These are phyloP conservation scores for Zootermopsis nevadensis DNA, from an alignment of 2,888 invertebrate species.

Conservation along the genomic window DNA sequence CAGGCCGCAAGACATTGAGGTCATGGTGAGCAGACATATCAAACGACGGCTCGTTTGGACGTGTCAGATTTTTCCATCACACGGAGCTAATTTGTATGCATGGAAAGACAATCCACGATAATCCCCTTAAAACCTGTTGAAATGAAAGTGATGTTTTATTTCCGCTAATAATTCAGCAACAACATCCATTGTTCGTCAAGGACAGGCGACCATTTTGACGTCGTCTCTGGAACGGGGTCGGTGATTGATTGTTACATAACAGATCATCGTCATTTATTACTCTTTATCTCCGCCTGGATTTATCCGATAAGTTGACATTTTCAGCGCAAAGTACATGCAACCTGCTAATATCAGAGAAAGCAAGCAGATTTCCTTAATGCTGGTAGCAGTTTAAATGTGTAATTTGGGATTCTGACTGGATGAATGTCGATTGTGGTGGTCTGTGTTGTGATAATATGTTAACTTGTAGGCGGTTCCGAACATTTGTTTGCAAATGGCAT, in stretches of 20 bases:
- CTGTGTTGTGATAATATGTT: no score
- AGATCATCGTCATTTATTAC: no score
- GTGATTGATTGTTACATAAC: neutral
- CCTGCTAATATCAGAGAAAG: no score
- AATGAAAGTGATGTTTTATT: slow-evolving; percentile 5
- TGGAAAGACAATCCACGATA: neutral
- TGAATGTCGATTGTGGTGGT: no score
- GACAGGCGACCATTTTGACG: slow-evolving; percentile 21
- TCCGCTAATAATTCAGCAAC: neutral
- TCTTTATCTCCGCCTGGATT: no score
- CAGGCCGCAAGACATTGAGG: neutral
- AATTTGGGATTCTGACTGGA: no score
- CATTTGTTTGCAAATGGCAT: no score
- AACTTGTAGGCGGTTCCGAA: no score
- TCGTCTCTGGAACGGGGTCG: neutral
- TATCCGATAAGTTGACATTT: no score
- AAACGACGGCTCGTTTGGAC: neutral
- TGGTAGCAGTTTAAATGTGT: no score
- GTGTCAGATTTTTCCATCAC: neutral
- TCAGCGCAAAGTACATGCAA: no score
- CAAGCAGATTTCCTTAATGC: no score
- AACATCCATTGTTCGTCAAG: neutral
- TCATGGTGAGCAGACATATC: slow-evolving; percentile 9
- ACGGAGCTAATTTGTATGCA: slow-evolving; percentile 18
- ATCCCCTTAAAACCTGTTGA: neutral